Conservation (phyloP, 2,888 invertebrate species). For the Brachylomia viminalis region DNA sequence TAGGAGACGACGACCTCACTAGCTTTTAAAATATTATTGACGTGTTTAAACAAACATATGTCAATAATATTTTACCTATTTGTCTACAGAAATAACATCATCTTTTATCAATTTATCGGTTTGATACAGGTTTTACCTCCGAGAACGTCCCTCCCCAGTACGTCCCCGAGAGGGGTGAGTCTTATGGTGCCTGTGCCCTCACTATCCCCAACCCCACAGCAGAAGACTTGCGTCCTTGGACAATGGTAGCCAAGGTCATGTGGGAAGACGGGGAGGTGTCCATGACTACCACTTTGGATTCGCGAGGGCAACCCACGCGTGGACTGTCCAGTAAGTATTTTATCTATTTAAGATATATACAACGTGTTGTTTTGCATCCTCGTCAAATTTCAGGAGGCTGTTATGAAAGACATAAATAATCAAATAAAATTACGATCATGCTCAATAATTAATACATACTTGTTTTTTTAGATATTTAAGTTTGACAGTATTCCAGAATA, state of each 20-base stretch:
- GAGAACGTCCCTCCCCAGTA: conserved; percentile 71
- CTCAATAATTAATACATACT: no score
- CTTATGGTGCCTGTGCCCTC: conserved; percentile 71
- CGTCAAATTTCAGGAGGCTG: no score
- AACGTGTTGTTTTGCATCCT: no score
- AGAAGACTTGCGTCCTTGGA: conserved; percentile 81
- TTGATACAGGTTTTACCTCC: conserved; percentile 76
- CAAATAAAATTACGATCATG: no score
- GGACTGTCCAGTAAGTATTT: conserved; percentile 11
- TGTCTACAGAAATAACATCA: neutral
- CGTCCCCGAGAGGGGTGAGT: conserved; percentile 10
- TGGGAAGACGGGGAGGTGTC: conserved; percentile 74
- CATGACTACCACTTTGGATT: conserved; percentile 30
- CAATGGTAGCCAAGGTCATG: conserved; percentile 74
- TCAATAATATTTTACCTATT: neutral
- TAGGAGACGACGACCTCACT: neutral
- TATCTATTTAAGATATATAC: neutral
- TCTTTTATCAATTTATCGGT: no score
- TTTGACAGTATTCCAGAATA: no score
- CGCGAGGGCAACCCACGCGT: neutral
- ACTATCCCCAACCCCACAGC: conserved; percentile 64
- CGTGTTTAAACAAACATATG: neutral
- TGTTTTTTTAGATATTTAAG: no score
- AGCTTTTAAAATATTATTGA: neutral
- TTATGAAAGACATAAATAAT: no score